phyloP scores from a whole-genome alignment of 2,888 invertebrate species.

The Ganaspis brasiliensis region DNA sequence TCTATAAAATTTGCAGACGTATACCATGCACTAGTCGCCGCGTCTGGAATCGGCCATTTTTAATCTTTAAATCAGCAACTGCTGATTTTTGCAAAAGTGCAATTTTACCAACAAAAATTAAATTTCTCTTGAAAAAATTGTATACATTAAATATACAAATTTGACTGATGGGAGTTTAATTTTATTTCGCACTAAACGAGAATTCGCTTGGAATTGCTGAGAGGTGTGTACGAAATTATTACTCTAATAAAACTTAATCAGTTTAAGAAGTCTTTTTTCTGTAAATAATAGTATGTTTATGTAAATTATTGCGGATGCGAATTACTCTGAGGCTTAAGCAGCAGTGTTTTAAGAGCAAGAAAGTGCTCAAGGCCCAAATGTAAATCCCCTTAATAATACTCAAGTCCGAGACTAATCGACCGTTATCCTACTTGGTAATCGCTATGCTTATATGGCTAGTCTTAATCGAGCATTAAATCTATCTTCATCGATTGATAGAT shows the following conservation, averaged over 20 bases:
- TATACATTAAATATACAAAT: not conserved
- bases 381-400: slow-evolving; percentile 29
- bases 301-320: slow-evolving; percentile 38
- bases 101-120: no score
- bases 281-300: slow-evolving; percentile 28
- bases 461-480: slow-evolving; percentile 30
- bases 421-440: slow-evolving; percentile 18
- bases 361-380: slow-evolving; percentile 30
- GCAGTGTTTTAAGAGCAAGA: slow-evolving; percentile 28
- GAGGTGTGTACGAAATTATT: slow-evolving; percentile 3
- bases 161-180: not conserved
- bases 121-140: no score
- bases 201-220: not conserved
- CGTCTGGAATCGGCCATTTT: no score
- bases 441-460: slow-evolving; percentile 21
- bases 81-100: no score
- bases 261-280: not conserved
- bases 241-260: slow-evolving; percentile 30
- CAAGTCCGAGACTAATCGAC: slow-evolving; percentile 36
- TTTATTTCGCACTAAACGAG: not conserved
- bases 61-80: no score
- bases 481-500: slow-evolving; percentile 41
- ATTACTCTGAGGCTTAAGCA: not conserved
- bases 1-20: no score
- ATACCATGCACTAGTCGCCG: no score